phyloP scores from a whole-genome alignment of 2,113 vertebrate genomes.

The Eudorcas thomsonii region DNA sequence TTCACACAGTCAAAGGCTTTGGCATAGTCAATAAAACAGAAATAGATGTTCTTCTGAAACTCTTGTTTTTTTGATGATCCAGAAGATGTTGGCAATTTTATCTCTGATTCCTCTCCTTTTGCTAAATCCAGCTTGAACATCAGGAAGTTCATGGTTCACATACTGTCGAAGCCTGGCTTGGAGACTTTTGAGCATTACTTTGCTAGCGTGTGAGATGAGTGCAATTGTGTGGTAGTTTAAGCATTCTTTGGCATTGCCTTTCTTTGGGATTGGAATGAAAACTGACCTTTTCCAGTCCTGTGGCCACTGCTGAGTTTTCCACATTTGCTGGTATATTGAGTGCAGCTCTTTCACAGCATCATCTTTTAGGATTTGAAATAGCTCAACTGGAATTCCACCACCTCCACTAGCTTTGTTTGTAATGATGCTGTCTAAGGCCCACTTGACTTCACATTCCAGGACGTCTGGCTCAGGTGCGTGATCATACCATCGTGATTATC shows the following conservation, averaged over 20 bases:
- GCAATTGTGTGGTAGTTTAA: neutral
- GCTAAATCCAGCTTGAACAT: neutral
- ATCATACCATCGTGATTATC: neutral
- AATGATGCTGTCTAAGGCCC: neutral
- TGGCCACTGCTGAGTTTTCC: neutral
- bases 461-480: neutral
- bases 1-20: neutral
- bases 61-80: neutral
- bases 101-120: neutral
- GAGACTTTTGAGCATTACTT: neutral
- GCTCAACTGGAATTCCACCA: neutral
- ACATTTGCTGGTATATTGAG: neutral
- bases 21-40: neutral
- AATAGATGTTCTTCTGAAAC: neutral
- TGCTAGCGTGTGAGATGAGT: neutral
- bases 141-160: fast-evolving
- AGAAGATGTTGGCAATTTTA: neutral
- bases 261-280: neutral
- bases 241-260: neutral
- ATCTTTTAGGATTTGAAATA: neutral
- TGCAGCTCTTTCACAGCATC: neutral
- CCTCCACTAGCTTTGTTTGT: neutral
- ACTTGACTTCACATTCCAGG: neutral
- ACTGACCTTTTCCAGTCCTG: neutral
- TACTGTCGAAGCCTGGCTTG: neutral